Percentiles rank a stretch among this genome's conserved stretches.
Evolutionary conservation across 2,888 invertebrate species (phyloP).

Genomic region (Platycheirus albimanus): DNA sequence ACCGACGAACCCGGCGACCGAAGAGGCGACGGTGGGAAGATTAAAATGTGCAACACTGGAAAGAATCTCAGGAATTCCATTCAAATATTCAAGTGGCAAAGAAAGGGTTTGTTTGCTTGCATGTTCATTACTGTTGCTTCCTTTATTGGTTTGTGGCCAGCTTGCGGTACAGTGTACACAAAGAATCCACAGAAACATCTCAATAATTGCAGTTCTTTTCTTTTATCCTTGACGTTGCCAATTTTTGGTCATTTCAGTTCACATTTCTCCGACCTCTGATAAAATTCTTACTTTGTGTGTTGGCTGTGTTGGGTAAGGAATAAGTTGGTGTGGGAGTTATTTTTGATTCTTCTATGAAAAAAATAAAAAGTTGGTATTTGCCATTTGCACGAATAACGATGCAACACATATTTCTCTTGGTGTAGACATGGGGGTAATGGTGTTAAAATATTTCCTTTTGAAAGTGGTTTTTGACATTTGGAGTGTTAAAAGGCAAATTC

Average conservation of each 20-base stretch:
- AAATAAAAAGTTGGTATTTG: too few relatives aligned
- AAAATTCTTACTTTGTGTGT: slow-evolving; percentile 50
- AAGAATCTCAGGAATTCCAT: slow-evolving; percentile 37
- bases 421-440: slow-evolving; percentile 12
- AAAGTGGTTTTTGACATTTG: slow-evolving; percentile 3
- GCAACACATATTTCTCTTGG: slow-evolving; percentile 13
- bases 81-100: slow-evolving; percentile 39
- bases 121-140: slow-evolving; percentile 35
- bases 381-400: slow-evolving; percentile 32
- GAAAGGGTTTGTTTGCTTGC: background rate
- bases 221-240: slow-evolving; percentile 12
- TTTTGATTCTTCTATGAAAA: background rate
- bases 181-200: background rate
- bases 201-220: background rate
- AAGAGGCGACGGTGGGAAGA: too few relatives aligned
- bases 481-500: slow-evolving; percentile 1
- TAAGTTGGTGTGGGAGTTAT: slow-evolving; percentile 11
- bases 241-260: slow-evolving; percentile 35
- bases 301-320: too few relatives aligned
- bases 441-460: slow-evolving; percentile 34
- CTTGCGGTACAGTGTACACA: too few relatives aligned
- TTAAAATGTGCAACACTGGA: slow-evolving; percentile 36
- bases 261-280: slow-evolving; percentile 42
- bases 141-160: slow-evolving; percentile 5
- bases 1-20: too few relatives aligned